phyloP scores from a whole-genome alignment of 2,797 vertebrate species.

The Loriculus beryllinus region DNA sequence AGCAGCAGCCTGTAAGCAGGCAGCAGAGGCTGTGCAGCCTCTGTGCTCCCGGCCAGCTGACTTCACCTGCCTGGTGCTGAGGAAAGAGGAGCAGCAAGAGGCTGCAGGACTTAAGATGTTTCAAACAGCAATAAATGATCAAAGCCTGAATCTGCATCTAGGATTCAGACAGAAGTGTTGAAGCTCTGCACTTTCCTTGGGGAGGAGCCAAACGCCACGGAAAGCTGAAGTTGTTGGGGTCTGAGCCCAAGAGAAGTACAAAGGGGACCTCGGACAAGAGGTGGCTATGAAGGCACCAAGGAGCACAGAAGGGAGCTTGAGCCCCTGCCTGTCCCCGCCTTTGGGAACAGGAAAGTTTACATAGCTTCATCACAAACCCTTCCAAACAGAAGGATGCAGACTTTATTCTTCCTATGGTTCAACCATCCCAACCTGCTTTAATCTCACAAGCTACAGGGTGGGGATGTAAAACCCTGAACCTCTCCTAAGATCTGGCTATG shows the following conservation, averaged over 20 bases:
- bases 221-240: not conserved
- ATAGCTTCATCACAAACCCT: not conserved
- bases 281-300: rapidly evolving
- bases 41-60: rapidly evolving
- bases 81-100: not conserved
- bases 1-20: not conserved
- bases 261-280: too few species aligned
- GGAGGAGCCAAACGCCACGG: constrained; percentile 4
- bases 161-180: not conserved
- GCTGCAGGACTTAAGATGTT: not conserved
- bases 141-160: not conserved
- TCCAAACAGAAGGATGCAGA: not conserved
- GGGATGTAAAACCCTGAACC: not conserved
- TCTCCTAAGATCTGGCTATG: not conserved
- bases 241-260: rapidly evolving
- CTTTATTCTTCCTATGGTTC: not conserved
- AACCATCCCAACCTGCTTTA: not conserved
- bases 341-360: not conserved
- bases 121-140: not conserved
- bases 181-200: not conserved
- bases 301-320: rapidly evolving
- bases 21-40: not conserved
- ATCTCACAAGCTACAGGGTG: not conserved
- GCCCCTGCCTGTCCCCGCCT: not conserved
- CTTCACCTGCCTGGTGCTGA: not conserved